Evolutionary conservation across 2,113 vertebrate genomes (phyloP).

Genomic region (Nibea coibor): DNA sequence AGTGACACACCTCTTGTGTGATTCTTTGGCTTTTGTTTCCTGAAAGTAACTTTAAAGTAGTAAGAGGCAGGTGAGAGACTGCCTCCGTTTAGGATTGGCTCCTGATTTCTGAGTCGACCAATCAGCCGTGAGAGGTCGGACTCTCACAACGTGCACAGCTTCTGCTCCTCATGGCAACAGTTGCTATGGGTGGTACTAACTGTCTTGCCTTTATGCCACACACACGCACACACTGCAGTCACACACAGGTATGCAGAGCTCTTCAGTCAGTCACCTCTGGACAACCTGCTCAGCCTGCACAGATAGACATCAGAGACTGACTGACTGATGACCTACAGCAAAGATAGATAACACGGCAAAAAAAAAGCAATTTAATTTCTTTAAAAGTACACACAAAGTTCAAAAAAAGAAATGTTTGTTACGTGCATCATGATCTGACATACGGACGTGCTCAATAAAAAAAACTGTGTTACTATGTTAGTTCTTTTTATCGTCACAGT

Average conservation of each 20-base stretch:
- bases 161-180: background rate
- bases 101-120: constrained; percentile 7
- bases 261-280: background rate
- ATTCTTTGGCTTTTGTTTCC: constrained; percentile 1
- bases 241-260: constrained; percentile 27
- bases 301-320: constrained; percentile 51
- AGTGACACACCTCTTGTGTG: background rate
- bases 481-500: too few relatives aligned
- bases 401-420: background rate
- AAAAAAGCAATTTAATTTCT: background rate
- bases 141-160: background rate
- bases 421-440: background rate
- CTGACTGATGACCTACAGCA: background rate
- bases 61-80: background rate
- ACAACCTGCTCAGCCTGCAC: constrained; percentile 43
- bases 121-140: constrained; percentile 30
- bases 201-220: constrained; percentile 7
- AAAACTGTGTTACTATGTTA: background rate
- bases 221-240: background rate
- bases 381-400: too few relatives aligned
- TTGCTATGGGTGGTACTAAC: constrained; percentile 1
- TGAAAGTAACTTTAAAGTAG: background rate
- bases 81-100: background rate
- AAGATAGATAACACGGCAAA: background rate
- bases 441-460: background rate